These are phyloP conservation scores for Empidonax traillii DNA, from an alignment of 2,113 vertebrate genomes.

Conservation along the genomic window DNA sequence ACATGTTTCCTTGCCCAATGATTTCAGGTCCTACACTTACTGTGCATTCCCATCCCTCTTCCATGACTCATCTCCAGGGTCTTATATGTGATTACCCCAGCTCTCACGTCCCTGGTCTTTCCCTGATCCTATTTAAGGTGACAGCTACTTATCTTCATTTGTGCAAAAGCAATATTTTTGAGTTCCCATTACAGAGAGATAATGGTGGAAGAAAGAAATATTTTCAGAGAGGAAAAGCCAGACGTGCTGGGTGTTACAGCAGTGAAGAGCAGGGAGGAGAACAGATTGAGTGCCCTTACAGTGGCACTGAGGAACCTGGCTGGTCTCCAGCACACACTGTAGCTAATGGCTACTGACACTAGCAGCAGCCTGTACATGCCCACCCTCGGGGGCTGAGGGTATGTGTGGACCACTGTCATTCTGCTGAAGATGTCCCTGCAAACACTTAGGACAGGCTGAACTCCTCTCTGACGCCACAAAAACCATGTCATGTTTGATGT, in stretches of 20 bases:
- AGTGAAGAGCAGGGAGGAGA: background rate
- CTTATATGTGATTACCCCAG: background rate
- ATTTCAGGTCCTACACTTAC: background rate
- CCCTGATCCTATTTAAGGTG: background rate
- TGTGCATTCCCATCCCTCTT: background rate
- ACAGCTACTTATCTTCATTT: background rate
- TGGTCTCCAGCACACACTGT: background rate
- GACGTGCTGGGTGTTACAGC: background rate
- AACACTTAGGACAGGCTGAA: background rate
- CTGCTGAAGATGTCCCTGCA: background rate
- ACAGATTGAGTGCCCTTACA: fast-evolving
- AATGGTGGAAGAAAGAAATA: background rate
- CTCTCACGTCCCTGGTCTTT: background rate
- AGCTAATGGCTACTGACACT: background rate
- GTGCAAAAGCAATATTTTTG: background rate
- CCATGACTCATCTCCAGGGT: fast-evolving
- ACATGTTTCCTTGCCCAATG: background rate
- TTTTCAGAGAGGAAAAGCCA: background rate
- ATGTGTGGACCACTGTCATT: fast-evolving
- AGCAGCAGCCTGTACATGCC: background rate
- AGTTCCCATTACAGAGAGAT: background rate
- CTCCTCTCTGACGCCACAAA: background rate
- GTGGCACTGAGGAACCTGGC: background rate
- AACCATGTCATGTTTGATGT: background rate
- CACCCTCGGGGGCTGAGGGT: background rate